phyloP scores from a whole-genome alignment of 2,797 vertebrate species.

The Acropternis orthonyx region DNA sequence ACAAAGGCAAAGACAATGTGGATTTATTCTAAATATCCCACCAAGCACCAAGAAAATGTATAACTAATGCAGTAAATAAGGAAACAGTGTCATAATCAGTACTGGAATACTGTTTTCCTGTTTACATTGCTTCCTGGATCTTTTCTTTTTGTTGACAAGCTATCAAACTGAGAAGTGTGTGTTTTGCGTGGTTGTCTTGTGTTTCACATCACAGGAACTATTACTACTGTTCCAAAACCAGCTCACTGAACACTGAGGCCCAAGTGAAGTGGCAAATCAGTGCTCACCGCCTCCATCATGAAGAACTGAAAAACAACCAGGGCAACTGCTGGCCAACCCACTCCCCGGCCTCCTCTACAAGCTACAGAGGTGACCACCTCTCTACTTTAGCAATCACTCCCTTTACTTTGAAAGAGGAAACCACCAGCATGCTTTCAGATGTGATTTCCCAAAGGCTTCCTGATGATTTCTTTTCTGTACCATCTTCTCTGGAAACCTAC shows the following conservation, averaged over 20 bases:
- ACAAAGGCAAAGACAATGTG: neutral
- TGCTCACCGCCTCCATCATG: neutral
- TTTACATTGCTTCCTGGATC: neutral
- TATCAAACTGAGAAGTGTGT: neutral
- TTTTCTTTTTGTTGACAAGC: neutral
- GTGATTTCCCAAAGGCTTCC: neutral
- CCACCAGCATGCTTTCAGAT: neutral
- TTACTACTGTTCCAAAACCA: neutral
- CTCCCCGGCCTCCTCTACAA: fast-evolving
- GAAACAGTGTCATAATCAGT: neutral
- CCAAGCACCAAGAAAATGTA: neutral
- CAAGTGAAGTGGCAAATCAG: neutral
- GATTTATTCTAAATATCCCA: conserved; percentile 2
- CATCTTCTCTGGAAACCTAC: neutral
- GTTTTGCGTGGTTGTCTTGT: neutral
- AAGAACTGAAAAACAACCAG: neutral
- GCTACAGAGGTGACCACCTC: neutral
- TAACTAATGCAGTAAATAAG: neutral
- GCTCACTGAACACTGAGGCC: neutral
- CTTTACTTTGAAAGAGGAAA: neutral
- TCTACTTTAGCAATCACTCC: neutral
- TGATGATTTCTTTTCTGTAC: neutral
- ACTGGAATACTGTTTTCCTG: neutral
- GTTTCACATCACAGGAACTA: neutral
- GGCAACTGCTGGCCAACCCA: neutral